A percentile compares a stretch with the other conserved stretches of the same genome.
phyloP scores from a whole-genome alignment of 2,113 vertebrate species.

The Ammodytes marinus region DNA sequence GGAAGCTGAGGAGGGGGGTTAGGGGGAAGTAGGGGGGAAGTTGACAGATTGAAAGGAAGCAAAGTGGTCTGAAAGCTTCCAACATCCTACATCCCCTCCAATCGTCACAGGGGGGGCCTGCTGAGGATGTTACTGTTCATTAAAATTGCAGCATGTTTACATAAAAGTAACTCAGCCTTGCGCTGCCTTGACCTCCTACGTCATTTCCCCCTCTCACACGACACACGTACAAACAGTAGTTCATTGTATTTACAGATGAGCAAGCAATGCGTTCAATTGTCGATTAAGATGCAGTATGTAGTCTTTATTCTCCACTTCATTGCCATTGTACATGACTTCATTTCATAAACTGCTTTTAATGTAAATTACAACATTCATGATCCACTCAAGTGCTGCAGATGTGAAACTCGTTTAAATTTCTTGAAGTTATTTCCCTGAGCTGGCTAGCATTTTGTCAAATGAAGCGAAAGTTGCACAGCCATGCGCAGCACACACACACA shows the following conservation, averaged over 20 bases:
- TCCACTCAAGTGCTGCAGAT: conserved; percentile 27
- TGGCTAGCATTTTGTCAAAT: conserved; percentile 14
- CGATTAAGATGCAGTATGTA: conserved; percentile 14
- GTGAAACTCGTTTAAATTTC: conserved; percentile 1
- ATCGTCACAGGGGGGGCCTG: conserved; percentile 36
- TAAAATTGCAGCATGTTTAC: conserved; percentile 77
- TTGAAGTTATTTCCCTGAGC: conserved; percentile 31
- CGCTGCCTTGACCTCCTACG: conserved; percentile 52
- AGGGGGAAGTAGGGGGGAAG: conserved; percentile 57
- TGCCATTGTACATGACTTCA: background rate
- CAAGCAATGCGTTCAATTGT: conserved; percentile 19
- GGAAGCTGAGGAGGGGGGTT: conserved; percentile 60
- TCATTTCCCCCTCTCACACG: conserved; percentile 46
- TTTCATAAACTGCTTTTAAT: conserved; percentile 21
- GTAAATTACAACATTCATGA: conserved; percentile 22
- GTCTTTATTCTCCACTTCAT: conserved; percentile 4
- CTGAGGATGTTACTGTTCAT: conserved; percentile 71
- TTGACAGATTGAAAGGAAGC: conserved; percentile 70
- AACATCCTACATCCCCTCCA: conserved; percentile 38
- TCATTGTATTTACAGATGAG: conserved; percentile 17
- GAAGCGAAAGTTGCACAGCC: conserved; percentile 34
- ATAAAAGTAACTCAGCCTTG: conserved; percentile 55
- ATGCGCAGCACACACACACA: background rate
- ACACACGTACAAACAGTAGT: conserved; percentile 13
- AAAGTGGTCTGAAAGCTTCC: conserved; percentile 75